phyloP scores from a whole-genome alignment of 2,113 vertebrate genomes.

The Eulemur rufifrons region DNA sequence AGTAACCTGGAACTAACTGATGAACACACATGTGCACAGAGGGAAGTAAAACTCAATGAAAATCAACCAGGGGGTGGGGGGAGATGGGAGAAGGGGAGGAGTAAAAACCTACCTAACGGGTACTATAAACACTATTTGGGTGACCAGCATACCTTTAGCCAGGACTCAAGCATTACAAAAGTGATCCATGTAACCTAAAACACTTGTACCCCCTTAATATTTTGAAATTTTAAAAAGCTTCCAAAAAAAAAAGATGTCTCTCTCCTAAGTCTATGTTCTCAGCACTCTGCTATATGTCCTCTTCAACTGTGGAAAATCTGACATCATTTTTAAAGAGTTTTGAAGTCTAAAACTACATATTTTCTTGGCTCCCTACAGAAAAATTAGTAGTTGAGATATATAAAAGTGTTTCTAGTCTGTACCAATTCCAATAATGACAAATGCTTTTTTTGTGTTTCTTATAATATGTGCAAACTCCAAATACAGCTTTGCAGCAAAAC shows the following conservation, averaged over 20 bases:
- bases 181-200: too few relatives aligned
- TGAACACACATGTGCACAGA: too few relatives aligned
- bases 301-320: not conserved
- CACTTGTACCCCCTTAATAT: too few relatives aligned
- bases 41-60: too few relatives aligned
- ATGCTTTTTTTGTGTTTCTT: not conserved
- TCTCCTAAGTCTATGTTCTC: not conserved
- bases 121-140: too few relatives aligned
- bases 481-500: not conserved
- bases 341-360: not conserved
- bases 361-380: not conserved
- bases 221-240: too few relatives aligned
- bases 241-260: not conserved
- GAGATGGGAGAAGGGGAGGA: too few relatives aligned
- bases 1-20: too few relatives aligned
- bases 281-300: not conserved
- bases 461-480: not conserved
- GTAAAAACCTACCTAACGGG: too few relatives aligned
- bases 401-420: constrained; percentile 9
- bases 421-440: not conserved
- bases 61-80: too few relatives aligned
- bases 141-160: too few relatives aligned
- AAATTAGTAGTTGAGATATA: constrained; percentile 42
- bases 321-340: not conserved
- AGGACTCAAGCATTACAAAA: too few relatives aligned